phyloP scores from a whole-genome alignment of 2,113 vertebrate species.

The Gavia stellata region DNA sequence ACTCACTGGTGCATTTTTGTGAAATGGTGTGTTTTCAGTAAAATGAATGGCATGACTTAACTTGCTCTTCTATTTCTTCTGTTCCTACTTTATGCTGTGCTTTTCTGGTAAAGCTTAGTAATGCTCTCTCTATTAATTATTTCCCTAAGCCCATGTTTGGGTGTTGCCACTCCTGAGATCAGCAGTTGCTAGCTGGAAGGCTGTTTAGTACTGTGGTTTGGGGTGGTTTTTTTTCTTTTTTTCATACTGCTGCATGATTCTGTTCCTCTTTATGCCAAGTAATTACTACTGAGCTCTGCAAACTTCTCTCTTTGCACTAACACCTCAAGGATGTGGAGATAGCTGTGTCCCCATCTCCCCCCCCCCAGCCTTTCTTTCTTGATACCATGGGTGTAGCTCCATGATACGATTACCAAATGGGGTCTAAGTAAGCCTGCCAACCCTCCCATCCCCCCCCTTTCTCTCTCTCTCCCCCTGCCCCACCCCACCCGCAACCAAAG shows the following conservation, averaged over 20 bases:
- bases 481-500: not conserved
- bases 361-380: not conserved
- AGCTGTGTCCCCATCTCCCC: not conserved
- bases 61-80: not conserved
- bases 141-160: not conserved
- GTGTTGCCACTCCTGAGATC: not conserved
- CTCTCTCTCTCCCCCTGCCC: too few species aligned
- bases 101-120: not conserved
- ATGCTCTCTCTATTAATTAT: not conserved
- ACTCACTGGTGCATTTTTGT: not conserved
- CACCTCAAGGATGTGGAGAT: not conserved
- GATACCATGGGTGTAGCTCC: not conserved
- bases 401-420: not conserved
- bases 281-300: not conserved
- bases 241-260: not conserved
- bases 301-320: not conserved
- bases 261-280: not conserved
- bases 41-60: not conserved
- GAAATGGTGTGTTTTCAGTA: rapidly evolving
- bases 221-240: not conserved
- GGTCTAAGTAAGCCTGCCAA: not conserved
- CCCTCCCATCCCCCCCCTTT: too few species aligned
- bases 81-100: not conserved
- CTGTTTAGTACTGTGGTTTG: not conserved
- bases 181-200: not conserved